Evolutionary conservation across 2,797 vertebrate genomes (phyloP).

Genomic region (Ctenopoma multispine): DNA sequence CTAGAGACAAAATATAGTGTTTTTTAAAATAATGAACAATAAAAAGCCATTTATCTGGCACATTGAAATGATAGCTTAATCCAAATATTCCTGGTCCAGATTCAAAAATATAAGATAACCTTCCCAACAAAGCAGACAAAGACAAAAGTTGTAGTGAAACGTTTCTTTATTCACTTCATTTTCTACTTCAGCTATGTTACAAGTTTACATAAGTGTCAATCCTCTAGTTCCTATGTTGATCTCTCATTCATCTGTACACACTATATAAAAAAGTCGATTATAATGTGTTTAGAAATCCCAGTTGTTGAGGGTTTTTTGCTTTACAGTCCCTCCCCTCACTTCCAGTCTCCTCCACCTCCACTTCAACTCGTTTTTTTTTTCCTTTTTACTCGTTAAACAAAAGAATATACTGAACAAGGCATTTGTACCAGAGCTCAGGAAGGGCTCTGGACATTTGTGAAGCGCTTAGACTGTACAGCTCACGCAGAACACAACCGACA

Average conservation of each 20-base stretch:
- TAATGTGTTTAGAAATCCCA: conserved; percentile 86
- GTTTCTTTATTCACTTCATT: conserved; percentile 84
- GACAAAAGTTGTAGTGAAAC: conserved; percentile 54
- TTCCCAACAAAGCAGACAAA: conserved; percentile 22
- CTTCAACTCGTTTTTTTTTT: conserved; percentile 19
- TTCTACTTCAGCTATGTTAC: conserved; percentile 86
- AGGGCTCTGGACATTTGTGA: conserved; percentile 82
- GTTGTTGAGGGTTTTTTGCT: conserved; percentile 55
- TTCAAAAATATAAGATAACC: too few relatives aligned
- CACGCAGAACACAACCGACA: conserved; percentile 79
- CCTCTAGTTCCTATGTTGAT: conserved; percentile 83
- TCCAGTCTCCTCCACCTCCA: conserved; percentile 60
- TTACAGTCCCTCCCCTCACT: conserved; percentile 71
- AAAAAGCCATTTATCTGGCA: too few relatives aligned
- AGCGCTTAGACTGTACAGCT: conserved; percentile 86
- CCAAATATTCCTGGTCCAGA: too few relatives aligned
- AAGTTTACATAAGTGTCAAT: conserved; percentile 83
- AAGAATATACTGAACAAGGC: conserved; percentile 79
- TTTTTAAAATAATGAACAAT: too few relatives aligned
- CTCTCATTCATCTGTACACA: conserved; percentile 83
- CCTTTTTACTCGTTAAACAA: conserved; percentile 54
- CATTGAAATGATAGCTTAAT: too few relatives aligned
- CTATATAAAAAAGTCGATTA: conserved; percentile 90
- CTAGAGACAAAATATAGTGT: too few relatives aligned
- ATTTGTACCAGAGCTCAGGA: conserved; percentile 85